phyloP scores from a whole-genome alignment of 2,113 vertebrate genomes.

The Dendropsophus ebraccatus region DNA sequence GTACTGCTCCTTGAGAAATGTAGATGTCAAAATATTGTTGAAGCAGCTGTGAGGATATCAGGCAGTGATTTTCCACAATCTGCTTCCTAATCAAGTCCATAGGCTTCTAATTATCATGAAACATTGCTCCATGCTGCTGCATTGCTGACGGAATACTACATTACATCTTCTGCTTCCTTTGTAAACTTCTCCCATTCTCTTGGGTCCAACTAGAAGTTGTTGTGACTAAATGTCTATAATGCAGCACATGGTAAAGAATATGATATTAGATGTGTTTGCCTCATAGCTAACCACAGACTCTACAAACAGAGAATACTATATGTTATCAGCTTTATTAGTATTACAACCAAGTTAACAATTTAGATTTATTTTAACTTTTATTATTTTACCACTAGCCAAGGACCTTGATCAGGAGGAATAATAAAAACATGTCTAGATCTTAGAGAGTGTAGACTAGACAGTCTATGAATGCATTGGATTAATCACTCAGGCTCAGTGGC shows the following conservation, averaged over 20 bases:
- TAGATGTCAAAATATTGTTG: constrained; percentile 37
- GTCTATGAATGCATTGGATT: no score
- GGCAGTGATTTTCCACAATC: neutral
- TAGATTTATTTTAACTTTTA: no score
- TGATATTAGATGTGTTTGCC: neutral
- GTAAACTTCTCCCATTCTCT: neutral
- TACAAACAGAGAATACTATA: no score
- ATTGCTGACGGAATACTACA: neutral
- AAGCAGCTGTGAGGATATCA: constrained; percentile 15
- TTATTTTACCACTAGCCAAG: no score
- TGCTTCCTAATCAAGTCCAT: constrained; percentile 12
- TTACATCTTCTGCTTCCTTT: neutral
- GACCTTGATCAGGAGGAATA: no score
- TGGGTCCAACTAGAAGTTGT: neutral
- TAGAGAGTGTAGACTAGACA: no score
- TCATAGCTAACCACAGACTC: neutral
- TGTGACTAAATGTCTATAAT: neutral
- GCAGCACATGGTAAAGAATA: neutral
- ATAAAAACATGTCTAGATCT: no score
- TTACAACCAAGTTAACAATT: no score
- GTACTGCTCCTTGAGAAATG: neutral
- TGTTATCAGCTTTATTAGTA: no score
- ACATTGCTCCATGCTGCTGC: neutral
- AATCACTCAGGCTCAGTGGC: no score
- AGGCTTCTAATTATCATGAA: constrained; percentile 15